phyloP scores from a whole-genome alignment of 2,888 invertebrate genomes.

The Sarcophaga carnaria region DNA sequence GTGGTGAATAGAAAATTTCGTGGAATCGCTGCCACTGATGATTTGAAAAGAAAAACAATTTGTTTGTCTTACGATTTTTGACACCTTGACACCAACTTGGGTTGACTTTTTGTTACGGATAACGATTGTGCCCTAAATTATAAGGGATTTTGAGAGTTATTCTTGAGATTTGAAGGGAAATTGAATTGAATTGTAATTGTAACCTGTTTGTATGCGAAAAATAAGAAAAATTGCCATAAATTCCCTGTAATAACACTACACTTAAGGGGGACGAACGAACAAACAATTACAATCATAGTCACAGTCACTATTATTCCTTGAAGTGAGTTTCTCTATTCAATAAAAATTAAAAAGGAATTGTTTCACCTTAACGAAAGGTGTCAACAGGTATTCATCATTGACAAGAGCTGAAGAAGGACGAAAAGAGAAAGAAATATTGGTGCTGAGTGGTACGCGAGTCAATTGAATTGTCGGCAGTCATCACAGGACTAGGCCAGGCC shows the following conservation, averaged over 20 bases:
- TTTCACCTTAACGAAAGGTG: constrained; percentile 74
- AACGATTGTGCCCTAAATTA: constrained; percentile 42
- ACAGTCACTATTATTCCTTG: constrained; percentile 4
- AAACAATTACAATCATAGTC: no score
- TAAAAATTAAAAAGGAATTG: constrained; percentile 75
- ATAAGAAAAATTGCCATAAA: constrained; percentile 25
- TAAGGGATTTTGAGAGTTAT: constrained; percentile 22
- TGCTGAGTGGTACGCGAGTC: constrained; percentile 20
- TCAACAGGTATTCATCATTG: constrained; percentile 77
- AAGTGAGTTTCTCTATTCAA: constrained; percentile 67
- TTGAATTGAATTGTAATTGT: constrained; percentile 3
- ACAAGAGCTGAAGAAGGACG: constrained; percentile 9
- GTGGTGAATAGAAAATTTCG: constrained; percentile 28
- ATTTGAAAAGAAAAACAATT: constrained; percentile 38
- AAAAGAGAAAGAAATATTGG: constrained; percentile 10
- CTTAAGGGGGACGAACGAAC: not conserved
- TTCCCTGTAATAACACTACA: constrained; percentile 16
- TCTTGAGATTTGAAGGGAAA: no score
- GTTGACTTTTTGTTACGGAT: not conserved
- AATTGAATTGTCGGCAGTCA: constrained; percentile 63
- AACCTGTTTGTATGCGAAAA: constrained; percentile 64
- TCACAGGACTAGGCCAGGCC: constrained; percentile 58
- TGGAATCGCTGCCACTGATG: constrained; percentile 15
- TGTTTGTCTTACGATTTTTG: constrained; percentile 28
- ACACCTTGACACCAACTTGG: constrained; percentile 41